Percentiles rank a stretch among this genome's conserved stretches.
Conservation (phyloP, 2,888 invertebrate genomes). For the Drosophila niveifrons region DNA sequence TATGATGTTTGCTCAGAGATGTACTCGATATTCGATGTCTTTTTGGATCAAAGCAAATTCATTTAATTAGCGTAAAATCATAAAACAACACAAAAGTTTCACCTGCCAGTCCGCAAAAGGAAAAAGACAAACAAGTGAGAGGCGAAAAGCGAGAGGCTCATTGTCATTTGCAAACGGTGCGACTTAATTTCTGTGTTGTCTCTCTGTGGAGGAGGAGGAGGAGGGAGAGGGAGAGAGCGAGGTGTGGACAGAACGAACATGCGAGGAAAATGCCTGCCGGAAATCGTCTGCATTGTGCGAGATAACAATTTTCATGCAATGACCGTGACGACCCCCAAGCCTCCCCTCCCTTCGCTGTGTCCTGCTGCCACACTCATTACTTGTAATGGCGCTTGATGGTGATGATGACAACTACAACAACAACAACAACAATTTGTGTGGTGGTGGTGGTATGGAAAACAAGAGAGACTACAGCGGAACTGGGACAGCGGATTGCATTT, state of each 20-base stretch:
- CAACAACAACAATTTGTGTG: constrained; percentile 23
- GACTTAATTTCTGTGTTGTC: constrained; percentile 68
- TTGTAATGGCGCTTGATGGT: constrained; percentile 79
- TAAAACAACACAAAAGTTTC: constrained; percentile 20
- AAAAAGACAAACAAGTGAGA: constrained; percentile 40
- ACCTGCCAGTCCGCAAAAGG: constrained; percentile 31
- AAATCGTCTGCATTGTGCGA: constrained; percentile 81
- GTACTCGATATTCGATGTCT: neutral
- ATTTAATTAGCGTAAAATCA: constrained; percentile 52
- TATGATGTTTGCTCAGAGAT: constrained; percentile 25
- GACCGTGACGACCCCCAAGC: constrained; percentile 59
- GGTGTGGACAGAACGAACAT: neutral
- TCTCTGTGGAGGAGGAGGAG: neutral
- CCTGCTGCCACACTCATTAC: constrained; percentile 71
- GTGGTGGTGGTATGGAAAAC: constrained; percentile 22
- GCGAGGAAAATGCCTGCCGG: constrained; percentile 65
- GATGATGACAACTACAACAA: constrained; percentile 53
- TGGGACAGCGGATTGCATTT: constrained; percentile 60
- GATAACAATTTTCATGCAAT: constrained; percentile 80
- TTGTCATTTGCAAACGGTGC: constrained; percentile 71
- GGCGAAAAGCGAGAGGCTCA: constrained; percentile 11
- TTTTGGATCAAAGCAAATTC: constrained; percentile 44
- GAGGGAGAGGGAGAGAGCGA: neutral
- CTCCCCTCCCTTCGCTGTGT: neutral
- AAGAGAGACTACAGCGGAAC: constrained; percentile 51